A percentile compares a stretch with the other conserved stretches of the same genome.
These are phyloP conservation scores for Stenopsyche tienmushanensis DNA, from an alignment of 1,140 invertebrate species.

Conservation along the genomic window DNA sequence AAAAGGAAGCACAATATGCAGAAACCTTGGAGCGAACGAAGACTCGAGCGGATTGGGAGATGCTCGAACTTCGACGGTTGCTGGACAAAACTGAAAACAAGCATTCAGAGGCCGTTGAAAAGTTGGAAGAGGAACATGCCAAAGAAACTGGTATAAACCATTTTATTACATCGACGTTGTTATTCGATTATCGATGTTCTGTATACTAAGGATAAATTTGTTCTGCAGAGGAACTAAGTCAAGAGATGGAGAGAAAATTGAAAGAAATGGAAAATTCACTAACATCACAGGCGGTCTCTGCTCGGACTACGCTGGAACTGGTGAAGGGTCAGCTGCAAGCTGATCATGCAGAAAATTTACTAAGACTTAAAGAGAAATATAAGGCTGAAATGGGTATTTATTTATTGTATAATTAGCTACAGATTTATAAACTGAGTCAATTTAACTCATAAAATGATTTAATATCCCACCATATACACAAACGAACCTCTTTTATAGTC, in stretches of 20 bases:
- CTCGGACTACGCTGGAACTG: slow-evolving; percentile 47
- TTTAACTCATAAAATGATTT: too few relatives aligned
- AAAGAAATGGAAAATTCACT: slow-evolving; percentile 47
- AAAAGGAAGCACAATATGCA: slow-evolving; percentile 50
- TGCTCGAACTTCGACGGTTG: slow-evolving; percentile 50
- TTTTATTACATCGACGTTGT: not conserved
- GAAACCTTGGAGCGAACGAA: slow-evolving; percentile 47
- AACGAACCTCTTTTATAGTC: too few relatives aligned
- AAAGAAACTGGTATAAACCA: slow-evolving; percentile 48
- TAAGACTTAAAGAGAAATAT: slow-evolving; percentile 53
- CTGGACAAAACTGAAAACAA: slow-evolving; percentile 53
- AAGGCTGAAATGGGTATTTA: slow-evolving; percentile 51
- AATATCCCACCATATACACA: too few relatives aligned
- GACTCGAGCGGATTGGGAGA: slow-evolving; percentile 54
- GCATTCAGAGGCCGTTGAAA: slow-evolving; percentile 51
- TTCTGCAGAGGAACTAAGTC: slow-evolving; percentile 47
- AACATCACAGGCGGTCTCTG: slow-evolving; percentile 46
- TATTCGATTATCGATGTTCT: too few relatives aligned
- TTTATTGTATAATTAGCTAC: too few relatives aligned
- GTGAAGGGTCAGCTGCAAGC: slow-evolving; percentile 48
- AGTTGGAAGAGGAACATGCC: slow-evolving; percentile 48
- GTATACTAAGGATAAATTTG: too few relatives aligned
- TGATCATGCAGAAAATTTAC: slow-evolving; percentile 49
- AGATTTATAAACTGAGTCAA: too few relatives aligned
- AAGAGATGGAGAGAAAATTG: slow-evolving; percentile 50